These are phyloP conservation scores for Parasteatoda lunata DNA, from an alignment of 2,888 invertebrate genomes.

Conservation along the genomic window DNA sequence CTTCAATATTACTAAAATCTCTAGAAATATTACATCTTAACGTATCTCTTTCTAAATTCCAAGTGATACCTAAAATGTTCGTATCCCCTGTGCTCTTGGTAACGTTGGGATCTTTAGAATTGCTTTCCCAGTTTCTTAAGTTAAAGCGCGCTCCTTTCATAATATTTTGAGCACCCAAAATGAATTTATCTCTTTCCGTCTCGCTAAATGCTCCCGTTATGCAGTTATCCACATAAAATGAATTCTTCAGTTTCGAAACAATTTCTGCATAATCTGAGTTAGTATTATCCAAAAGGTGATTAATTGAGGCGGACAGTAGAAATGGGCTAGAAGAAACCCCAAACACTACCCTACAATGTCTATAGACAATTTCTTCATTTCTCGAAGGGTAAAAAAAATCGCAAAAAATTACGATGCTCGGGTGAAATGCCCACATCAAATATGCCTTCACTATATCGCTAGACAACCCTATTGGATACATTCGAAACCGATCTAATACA, in stretches of 20 bases:
- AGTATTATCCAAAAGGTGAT: constrained; percentile 1
- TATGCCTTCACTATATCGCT: constrained; percentile 17
- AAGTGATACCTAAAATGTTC: too few relatives aligned
- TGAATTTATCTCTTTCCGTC: neutral
- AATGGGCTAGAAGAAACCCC: neutral
- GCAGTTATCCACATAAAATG: constrained; percentile 23
- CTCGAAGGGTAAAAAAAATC: neutral
- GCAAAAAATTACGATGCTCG: constrained; percentile 13
- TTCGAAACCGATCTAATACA: constrained; percentile 18
- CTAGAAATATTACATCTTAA: too few relatives aligned
- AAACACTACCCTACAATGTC: constrained; percentile 28
- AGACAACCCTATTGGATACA: constrained; percentile 6
- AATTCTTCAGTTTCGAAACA: neutral
- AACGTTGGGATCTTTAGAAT: neutral
- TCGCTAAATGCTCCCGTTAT: neutral
- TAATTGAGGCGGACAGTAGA: neutral
- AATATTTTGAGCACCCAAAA: neutral
- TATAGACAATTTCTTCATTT: neutral
- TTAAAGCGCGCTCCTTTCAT: neutral
- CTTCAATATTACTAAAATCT: too few relatives aligned
- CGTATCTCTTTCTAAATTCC: too few relatives aligned
- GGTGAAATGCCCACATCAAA: neutral
- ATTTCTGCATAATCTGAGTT: neutral
- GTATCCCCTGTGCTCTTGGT: neutral
- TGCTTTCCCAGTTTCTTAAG: constrained; percentile 14